Percentiles rank a stretch among this genome's conserved stretches.
Evolutionary conservation across 2,113 vertebrate species (phyloP).

Genomic region (Mobula birostris): DNA sequence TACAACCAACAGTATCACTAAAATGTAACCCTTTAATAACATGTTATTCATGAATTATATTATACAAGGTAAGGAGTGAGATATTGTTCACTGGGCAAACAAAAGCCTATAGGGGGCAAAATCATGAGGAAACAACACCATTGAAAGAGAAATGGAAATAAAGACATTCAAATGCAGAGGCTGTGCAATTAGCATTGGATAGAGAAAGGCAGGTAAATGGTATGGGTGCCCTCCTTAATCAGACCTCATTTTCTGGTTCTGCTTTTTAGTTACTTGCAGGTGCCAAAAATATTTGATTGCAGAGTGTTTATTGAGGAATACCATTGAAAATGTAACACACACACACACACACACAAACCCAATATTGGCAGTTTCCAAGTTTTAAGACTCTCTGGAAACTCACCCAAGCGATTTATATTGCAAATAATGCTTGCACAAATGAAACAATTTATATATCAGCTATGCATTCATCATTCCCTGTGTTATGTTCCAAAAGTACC

Average conservation of each 20-base stretch:
- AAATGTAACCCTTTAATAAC: background rate
- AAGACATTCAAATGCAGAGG: background rate
- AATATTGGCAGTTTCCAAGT: too few relatives aligned
- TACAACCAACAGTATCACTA: background rate
- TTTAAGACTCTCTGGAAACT: too few relatives aligned
- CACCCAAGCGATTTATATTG: too few relatives aligned
- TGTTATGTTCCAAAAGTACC: too few relatives aligned
- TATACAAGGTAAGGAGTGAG: background rate
- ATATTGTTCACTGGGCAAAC: background rate
- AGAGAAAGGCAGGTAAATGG: background rate
- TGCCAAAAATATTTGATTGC: too few relatives aligned
- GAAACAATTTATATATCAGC: too few relatives aligned
- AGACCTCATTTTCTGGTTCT: background rate
- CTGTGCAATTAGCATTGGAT: background rate
- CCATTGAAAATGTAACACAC: too few relatives aligned
- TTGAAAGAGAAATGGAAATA: background rate
- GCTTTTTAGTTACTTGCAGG: background rate
- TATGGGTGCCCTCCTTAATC: background rate
- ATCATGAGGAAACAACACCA: background rate
- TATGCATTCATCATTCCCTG: too few relatives aligned
- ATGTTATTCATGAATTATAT: background rate
- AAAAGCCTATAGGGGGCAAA: background rate
- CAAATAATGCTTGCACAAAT: too few relatives aligned
- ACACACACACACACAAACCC: too few relatives aligned
- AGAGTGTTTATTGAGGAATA: too few relatives aligned